phyloP scores from a whole-genome alignment of 2,888 invertebrate genomes.

The Ryuthela nishihirai region DNA sequence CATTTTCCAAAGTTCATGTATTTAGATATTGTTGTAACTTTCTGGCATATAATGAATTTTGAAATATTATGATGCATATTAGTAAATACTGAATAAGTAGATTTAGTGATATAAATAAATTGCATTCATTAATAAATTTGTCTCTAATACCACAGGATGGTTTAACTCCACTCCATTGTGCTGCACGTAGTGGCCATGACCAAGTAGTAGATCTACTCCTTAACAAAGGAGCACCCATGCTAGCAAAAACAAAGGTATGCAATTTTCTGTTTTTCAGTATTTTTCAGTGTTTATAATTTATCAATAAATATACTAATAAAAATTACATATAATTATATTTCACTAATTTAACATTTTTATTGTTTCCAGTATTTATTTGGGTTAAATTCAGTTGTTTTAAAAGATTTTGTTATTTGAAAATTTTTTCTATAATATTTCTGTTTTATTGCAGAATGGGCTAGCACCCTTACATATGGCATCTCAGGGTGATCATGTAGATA shows the following conservation, averaged over 20 bases:
- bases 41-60: too few species aligned
- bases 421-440: background rate
- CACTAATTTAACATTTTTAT: background rate
- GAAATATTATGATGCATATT: background rate
- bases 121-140: background rate
- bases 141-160: slow-evolving; percentile 65
- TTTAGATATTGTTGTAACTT: too few species aligned
- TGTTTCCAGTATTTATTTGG: background rate
- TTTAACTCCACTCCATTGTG: slow-evolving; percentile 95
- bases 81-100: background rate
- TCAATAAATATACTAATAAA: too few species aligned
- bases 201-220: slow-evolving; percentile 92
- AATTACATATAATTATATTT: background rate
- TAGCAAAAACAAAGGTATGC: slow-evolving; percentile 89
- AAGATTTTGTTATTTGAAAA: background rate
- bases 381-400: background rate
- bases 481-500: slow-evolving; percentile 98
- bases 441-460: slow-evolving; percentile 60
- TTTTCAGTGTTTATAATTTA: too few species aligned
- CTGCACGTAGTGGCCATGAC: slow-evolving; percentile 95
- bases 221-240: slow-evolving; percentile 94
- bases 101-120: background rate
- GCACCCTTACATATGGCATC: slow-evolving; percentile 98
- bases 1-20: too few species aligned
- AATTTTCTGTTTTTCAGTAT: background rate